Percentiles rank a stretch among this genome's conserved stretches.
Conservation (phyloP, 1,140 invertebrate genomes). For the Yoshiicerus persimilis region DNA sequence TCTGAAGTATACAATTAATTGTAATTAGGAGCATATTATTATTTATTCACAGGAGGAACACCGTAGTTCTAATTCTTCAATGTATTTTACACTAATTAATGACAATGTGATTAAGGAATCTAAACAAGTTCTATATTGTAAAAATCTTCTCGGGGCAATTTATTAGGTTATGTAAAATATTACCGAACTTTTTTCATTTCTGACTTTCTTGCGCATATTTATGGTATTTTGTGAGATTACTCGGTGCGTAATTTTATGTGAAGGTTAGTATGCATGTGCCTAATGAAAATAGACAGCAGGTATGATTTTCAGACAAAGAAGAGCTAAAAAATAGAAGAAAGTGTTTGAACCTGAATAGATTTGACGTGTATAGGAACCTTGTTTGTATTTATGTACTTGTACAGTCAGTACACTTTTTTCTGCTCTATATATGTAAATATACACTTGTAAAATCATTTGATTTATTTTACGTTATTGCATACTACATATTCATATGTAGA, state of each 20-base stretch:
- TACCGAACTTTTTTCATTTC: not conserved
- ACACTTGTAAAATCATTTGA: not conserved
- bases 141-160: not conserved
- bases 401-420: not conserved
- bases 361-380: not conserved
- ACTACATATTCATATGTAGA: not conserved
- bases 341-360: not conserved
- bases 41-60: not conserved
- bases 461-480: not conserved
- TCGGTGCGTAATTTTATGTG: not conserved
- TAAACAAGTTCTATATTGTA: no score
- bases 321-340: not conserved
- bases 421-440: not conserved
- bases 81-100: not conserved
- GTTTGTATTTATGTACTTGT: not conserved
- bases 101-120: no score
- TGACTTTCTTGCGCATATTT: not conserved
- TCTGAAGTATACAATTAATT: not conserved
- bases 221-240: not conserved
- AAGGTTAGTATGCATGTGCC: not conserved
- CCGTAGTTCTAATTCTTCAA: not conserved
- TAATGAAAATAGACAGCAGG: not conserved
- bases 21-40: not conserved
- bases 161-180: not conserved
- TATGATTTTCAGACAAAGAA: not conserved